Conservation (phyloP, 92 coral and sea anemone species). For the Umimayanthus kanabou region DNA sequence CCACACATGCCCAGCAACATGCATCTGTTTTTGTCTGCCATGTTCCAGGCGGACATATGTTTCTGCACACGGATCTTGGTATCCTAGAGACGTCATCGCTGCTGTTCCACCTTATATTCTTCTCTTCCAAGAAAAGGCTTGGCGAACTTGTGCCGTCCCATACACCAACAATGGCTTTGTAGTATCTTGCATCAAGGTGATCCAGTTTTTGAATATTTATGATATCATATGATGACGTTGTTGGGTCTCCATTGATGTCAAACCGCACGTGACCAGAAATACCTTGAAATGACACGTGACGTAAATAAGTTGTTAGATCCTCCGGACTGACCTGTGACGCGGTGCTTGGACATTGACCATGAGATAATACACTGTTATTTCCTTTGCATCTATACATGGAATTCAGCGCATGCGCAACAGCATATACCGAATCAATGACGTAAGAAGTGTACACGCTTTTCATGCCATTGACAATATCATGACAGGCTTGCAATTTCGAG, state of each 20-base stretch:
- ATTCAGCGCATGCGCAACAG: constrained; percentile 64
- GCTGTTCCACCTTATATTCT: constrained; percentile 54
- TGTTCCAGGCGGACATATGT: constrained; percentile 70
- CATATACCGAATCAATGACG: constrained; percentile 63
- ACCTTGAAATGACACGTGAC: constrained; percentile 59
- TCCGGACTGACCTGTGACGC: constrained; percentile 50
- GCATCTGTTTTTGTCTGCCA: constrained; percentile 55
- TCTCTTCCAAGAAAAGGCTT: constrained; percentile 41
- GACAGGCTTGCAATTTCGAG: constrained; percentile 6
- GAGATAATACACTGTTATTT: constrained; percentile 17
- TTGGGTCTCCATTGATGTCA: constrained; percentile 65
- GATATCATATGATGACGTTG: constrained; percentile 64
- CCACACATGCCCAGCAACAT: constrained; percentile 83
- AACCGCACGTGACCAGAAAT: constrained; percentile 59
- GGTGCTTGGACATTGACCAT: constrained; percentile 61
- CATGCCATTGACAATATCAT: constrained; percentile 18
- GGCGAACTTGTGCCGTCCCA: constrained; percentile 35
- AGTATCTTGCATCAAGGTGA: constrained; percentile 1
- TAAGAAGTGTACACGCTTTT: constrained; percentile 57
- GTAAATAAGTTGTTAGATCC: constrained; percentile 62
- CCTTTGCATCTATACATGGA: constrained; percentile 54
- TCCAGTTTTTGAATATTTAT: constrained; percentile 48
- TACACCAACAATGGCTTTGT: constrained; percentile 46
- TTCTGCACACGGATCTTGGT: constrained; percentile 66
- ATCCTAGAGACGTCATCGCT: background rate